Evolutionary conservation across 2,113 vertebrate genomes (phyloP), one percentile per base, ranked within the genome.

Genomic region (Micronisus gabar): DNA sequence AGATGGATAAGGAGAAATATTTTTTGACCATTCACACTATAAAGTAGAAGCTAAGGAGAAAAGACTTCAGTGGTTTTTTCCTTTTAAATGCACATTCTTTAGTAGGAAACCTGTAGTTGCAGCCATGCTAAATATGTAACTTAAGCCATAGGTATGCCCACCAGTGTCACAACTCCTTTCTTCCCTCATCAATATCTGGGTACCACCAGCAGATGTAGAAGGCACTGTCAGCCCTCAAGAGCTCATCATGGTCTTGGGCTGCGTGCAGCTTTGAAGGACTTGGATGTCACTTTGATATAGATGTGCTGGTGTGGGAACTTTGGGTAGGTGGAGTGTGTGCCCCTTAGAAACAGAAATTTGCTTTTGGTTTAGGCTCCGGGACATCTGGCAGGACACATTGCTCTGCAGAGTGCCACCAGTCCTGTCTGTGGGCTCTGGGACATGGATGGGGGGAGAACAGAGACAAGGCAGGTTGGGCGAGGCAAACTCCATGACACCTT

Each of bases 21-120:
- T 58, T 91, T 81, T 78, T 66, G 30, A 41, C n/a, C 0, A 0
- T 53, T 52, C 12, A 19, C 7, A 4, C 32, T 72, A 65, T 1
- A 11, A 85, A 88, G 21, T 55, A 8, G 34, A 70, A 73, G 22
- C 4, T 66, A 38, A 70, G 25, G 38, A 50, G 52, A 43, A 62
- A 45, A 83, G 10, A 41, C 8, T 13, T 68, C 23, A 21, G 11
- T 47, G 22, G 1, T 16, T 81, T 5, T 20, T n/a, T 53, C 13
- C 45, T 70, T 45, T 75, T 45, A 75, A 76, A 48, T 56, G 13
- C 15, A 15, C 5, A 0, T 63, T 45, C 4, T 75, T 91, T 14
- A 58, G 30, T 36, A 61, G 58, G 32, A 90, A 86, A 80, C 9
- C n/a, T 90, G n/a, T n/a, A 40, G 56, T 47, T 91, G 26, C 40